These are phyloP conservation scores for Platycercus adscitus DNA, from an alignment of 2,113 vertebrate species.

Conservation along the genomic window DNA sequence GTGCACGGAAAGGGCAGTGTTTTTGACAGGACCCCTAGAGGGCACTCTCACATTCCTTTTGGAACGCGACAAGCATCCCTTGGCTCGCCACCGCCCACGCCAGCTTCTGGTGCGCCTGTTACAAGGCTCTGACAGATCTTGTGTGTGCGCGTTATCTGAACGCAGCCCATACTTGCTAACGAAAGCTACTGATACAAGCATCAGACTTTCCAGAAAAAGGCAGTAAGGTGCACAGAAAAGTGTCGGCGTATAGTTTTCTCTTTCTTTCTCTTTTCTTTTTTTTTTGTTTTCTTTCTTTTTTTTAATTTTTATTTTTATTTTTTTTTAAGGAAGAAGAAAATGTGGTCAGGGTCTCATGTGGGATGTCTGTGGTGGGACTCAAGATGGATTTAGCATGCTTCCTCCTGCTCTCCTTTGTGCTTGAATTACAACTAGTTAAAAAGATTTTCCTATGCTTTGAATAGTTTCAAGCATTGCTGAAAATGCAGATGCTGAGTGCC, in stretches of 20 bases:
- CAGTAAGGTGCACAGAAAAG: neutral
- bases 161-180: accelerated
- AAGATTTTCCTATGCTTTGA: neutral
- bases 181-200: accelerated
- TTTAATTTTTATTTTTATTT: no score
- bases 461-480: neutral
- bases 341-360: accelerated
- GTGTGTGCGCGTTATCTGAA: accelerated
- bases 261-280: no score
- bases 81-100: accelerated
- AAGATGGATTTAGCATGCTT: neutral
- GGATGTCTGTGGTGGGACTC: neutral
- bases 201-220: neutral
- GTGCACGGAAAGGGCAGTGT: accelerated
- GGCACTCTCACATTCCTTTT: conserved; percentile 56
- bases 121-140: accelerated
- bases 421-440: neutral
- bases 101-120: accelerated
- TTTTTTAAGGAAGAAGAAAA: neutral
- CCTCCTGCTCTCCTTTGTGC: neutral
- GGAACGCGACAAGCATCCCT: neutral
- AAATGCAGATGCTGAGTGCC: neutral
- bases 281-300: neutral
- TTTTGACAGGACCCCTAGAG: conserved; percentile 54
- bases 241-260: neutral